Conservation (phyloP, 2,888 invertebrate genomes). For the Hirtodrosophila cameraria region DNA sequence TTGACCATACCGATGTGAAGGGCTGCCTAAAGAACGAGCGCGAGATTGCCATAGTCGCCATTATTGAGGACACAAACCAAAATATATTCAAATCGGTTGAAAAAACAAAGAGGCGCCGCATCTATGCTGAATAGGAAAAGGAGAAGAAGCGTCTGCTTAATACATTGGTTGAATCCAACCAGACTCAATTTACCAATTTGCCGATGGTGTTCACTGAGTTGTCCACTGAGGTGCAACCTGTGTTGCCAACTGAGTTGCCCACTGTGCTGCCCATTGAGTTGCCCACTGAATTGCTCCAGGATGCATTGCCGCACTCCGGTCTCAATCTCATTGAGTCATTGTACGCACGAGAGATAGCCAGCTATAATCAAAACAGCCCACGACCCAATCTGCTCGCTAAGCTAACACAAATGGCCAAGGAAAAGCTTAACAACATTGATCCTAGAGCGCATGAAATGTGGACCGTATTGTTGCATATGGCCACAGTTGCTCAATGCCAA, state of each 20-base stretch:
- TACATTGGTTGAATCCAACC: conserved; percentile 93
- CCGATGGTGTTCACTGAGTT: too few species aligned
- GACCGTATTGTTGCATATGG: conserved; percentile 95
- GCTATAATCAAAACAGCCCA: conserved; percentile 90
- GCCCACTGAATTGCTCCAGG: conserved; percentile 86
- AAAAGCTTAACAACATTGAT: conserved; percentile 86
- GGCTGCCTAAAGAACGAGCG: conserved; percentile 96
- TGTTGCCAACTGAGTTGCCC: too few species aligned
- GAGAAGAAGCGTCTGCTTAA: conserved; percentile 95
- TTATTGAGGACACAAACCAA: conserved; percentile 95
- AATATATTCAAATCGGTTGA: conserved; percentile 88
- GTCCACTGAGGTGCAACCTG: too few species aligned
- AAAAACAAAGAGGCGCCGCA: conserved; percentile 90
- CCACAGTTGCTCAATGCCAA: conserved; percentile 90
- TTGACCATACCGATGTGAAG: conserved; percentile 95
- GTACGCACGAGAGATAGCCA: conserved; percentile 90
- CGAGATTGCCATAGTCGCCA: conserved; percentile 95
- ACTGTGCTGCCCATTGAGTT: too few species aligned
- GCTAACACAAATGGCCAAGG: conserved; percentile 88
- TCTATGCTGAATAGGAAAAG: conserved; percentile 95
- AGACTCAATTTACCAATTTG: conserved; percentile 89
- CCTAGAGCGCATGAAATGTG: conserved; percentile 96
- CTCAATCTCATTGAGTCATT: conserved; percentile 90
- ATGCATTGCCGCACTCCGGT: conserved; percentile 86
- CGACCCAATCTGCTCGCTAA: conserved; percentile 90